Base-by-base conservation (phyloP, 2,888 invertebrate genomes). In the Amphimallon solstitiale region DNA sequence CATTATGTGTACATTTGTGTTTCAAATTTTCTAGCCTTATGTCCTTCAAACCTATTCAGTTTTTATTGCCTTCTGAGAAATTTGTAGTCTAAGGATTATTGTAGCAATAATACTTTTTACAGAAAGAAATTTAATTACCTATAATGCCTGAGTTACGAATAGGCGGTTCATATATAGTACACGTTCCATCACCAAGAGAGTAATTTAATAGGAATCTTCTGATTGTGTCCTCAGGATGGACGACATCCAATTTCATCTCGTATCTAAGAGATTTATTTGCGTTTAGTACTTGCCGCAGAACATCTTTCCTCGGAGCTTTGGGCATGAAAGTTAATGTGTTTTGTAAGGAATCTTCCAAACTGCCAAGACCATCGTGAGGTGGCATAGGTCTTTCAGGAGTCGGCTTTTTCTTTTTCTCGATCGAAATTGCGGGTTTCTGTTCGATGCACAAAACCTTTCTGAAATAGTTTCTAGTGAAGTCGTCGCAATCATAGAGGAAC, bases 161-260 rank as follows among this genome's bases (percentile, higher is more conserved):
- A 1, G 87, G 86, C 2, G 91, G 85, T 80, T 95, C 95, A 65
- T 86, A 87, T 65, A 95, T 90, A 72, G 87, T 86, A 74, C 94
- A 87, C 68, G 88, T 88, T 60, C 93, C 92, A 73, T 94, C 91
- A 3, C 89, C 88, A 43, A 95, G 84, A 65, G 88, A 88, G 82
- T 93, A 95, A 2, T 89, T 86, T 37, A 95, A 78, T 37, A 94
- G 85, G 79, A 95, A 95, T 71, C 88, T 84, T 29, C 95, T 86
- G 1, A 88, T 88, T 29, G 85, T 80, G 80, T 95, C 94, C 76
- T 94, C 93, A 0, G 92, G 92, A 76, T 92, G 89, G 3, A 91
- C 87, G 69, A 89, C 89, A 73, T 94, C 92, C 85, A 95, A 84
- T 66, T 88, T 85, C 78, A 92, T 91, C 59, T 89, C 88, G 78